Base-by-base conservation (phyloP, 2,888 invertebrate species). In the Onchidella celtica region DNA sequence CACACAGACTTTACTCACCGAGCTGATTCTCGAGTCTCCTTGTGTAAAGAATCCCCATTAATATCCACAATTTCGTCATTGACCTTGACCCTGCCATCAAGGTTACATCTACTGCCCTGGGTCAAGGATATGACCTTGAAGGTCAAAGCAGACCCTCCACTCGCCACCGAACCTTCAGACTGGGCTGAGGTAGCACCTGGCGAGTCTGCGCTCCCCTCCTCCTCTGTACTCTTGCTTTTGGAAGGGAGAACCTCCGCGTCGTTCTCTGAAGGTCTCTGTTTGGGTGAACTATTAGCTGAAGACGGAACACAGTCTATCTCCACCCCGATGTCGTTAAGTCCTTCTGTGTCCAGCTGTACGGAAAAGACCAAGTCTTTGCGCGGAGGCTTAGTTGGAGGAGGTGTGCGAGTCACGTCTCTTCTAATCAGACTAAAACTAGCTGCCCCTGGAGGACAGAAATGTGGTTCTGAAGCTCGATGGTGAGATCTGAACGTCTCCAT, bases 51-150 rank as follows among this genome's bases (percentile, higher is more conserved):
- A 92, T 95, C 95, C 69, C 97, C 97, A 92, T 98, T 98, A 87
- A 98, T 97, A 85, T 97, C 97, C 86, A 97, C 94, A 85, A 98
- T 96, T 93, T 97, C 96, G 91, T 97, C 97, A 55, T 97, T 97
- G 90, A 97, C 96, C 92, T 96, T 96, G 72, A 98, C 95, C 81
- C 96, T 94, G 9, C 97, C 98, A 77, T 89, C 88, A 40, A 74
- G 76, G 32, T 86, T 74, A 24, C 86, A 88, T 40, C 86, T 69
- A 75, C 90, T 88, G 6, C 88, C 89, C 6, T 87, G 85, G 34
- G 83, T 85, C 59, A 91, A 87, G 63, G 83, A 80, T 21, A 88
- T 85, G 9, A 91, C 87, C 77, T 87, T 86, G 29, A 90, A 86
- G 36, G 84, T 80, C 14, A 81, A 80, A n/a, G n/a, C n/a, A n/a